Evolutionary conservation across 2,797 vertebrate genomes (phyloP).

Genomic region (Pseudochirops corinnae): DNA sequence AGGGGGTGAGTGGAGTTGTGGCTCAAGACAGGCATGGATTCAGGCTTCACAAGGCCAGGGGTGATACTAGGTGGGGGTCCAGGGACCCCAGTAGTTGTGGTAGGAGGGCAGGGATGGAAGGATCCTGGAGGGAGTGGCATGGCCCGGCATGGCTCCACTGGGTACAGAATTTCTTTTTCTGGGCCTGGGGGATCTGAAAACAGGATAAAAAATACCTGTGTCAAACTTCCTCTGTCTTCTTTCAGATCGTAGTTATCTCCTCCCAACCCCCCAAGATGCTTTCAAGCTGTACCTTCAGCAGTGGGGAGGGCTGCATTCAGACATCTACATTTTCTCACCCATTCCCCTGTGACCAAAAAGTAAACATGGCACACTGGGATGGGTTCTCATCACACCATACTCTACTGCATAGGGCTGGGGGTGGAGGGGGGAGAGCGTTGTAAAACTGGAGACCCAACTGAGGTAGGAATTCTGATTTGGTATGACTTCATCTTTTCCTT

Average conservation of each 20-base stretch:
- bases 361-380: too few species aligned
- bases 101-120: constrained; percentile 84
- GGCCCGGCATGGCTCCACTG: constrained; percentile 83
- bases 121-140: constrained; percentile 82
- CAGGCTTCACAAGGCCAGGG: constrained; percentile 80
- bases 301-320: not conserved
- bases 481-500: not conserved
- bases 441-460: not conserved
- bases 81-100: constrained; percentile 15
- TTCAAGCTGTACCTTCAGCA: not conserved
- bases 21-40: constrained; percentile 84
- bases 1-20: constrained; percentile 86
- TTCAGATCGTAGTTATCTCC: rapidly evolving
- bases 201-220: not conserved
- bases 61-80: constrained; percentile 52
- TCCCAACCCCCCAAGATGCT: not conserved
- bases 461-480: not conserved
- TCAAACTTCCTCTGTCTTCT: not conserved
- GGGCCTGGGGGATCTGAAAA: constrained; percentile 83
- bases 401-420: not conserved
- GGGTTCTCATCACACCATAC: not conserved
- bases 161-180: constrained; percentile 84
- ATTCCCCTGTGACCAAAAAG: not conserved
- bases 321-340: not conserved
- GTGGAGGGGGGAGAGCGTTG: not conserved